phyloP scores from a whole-genome alignment of 2,888 invertebrate species.

The Plagodis dolabraria region DNA sequence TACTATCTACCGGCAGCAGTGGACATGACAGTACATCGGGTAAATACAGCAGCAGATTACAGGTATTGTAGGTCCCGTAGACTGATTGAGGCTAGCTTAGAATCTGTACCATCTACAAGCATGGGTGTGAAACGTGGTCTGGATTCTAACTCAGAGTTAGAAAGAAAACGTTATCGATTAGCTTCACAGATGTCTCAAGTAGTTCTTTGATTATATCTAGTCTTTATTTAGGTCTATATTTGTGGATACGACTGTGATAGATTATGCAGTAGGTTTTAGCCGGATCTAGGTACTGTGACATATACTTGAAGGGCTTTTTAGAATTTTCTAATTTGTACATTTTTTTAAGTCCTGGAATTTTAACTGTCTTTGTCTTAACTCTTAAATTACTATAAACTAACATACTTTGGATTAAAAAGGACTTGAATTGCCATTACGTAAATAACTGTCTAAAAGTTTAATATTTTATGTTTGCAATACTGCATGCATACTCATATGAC shows the following conservation, averaged over 20 bases:
- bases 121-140: conserved; percentile 71
- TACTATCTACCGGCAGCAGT: conserved; percentile 61
- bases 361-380: no score
- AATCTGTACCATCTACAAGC: conserved; percentile 57
- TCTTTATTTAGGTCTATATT: conserved; percentile 47
- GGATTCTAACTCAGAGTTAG: conserved; percentile 63
- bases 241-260: conserved; percentile 30
- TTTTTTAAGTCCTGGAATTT: no score
- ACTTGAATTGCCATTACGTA: no score
- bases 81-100: conserved; percentile 67
- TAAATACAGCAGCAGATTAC: conserved; percentile 52
- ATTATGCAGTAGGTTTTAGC: neutral
- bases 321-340: neutral
- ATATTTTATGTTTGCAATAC: no score
- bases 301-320: neutral
- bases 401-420: no score
- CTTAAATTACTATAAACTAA: no score
- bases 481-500: no score
- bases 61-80: conserved; percentile 66
- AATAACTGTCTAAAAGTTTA: no score
- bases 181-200: conserved; percentile 71
- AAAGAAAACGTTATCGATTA: conserved; percentile 69
- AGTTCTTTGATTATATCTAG: conserved; percentile 70
- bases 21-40: conserved; percentile 61
- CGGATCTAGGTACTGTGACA: neutral